Conservation (phyloP, 2,888 invertebrate species). For the Imbricaverruca yamaguchii region DNA sequence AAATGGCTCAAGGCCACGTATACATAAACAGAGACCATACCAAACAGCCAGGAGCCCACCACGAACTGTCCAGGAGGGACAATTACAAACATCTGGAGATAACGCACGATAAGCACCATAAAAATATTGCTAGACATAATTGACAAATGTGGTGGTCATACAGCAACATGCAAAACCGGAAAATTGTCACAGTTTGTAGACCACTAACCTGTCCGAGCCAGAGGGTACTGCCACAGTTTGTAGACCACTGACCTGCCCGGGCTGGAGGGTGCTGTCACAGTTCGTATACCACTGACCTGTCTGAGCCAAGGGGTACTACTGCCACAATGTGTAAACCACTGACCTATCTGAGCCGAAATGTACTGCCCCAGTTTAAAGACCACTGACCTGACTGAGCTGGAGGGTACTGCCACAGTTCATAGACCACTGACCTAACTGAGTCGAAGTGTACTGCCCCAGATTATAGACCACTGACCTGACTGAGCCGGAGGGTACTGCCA, state of each 20-base stretch:
- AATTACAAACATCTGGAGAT: no score
- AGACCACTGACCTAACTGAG: not conserved
- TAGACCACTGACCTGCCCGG: not conserved
- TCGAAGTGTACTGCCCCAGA: not conserved
- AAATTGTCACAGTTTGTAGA: not conserved
- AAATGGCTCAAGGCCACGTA: no score
- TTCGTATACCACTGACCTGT: not conserved
- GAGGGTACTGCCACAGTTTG: no score
- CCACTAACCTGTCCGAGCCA: no score
- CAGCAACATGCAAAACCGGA: no score
- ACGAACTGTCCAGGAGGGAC: no score
- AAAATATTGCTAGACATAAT: no score
- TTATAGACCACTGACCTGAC: not conserved
- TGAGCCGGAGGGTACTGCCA: not conserved
- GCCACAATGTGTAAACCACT: not conserved
- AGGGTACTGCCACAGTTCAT: not conserved
- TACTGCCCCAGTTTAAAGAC: conserved; percentile 2
- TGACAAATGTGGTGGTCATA: no score
- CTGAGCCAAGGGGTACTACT: not conserved
- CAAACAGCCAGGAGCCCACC: no score
- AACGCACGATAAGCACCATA: no score
- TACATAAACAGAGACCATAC: no score
- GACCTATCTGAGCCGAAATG: not conserved
- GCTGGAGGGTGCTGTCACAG: not conserved
- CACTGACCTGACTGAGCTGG: not conserved